Evolutionary conservation across 2,888 invertebrate genomes (phyloP).

Genomic region (Polyommatus iphigenia): DNA sequence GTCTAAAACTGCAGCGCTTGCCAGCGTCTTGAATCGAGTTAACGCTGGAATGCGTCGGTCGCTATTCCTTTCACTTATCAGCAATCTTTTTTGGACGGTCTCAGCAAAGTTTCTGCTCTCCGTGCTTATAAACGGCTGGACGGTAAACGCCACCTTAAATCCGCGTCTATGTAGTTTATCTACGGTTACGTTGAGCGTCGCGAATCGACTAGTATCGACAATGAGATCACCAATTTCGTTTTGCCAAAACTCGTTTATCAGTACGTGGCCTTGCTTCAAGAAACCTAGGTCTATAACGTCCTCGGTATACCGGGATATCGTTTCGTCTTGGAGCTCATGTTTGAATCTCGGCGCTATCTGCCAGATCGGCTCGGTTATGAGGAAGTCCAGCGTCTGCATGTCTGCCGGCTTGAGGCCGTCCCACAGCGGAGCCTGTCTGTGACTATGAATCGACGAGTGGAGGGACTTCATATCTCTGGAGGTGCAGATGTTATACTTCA

Average conservation of each 20-base stretch:
- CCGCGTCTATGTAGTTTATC: slow-evolving; percentile 90
- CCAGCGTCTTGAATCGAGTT: slow-evolving; percentile 88
- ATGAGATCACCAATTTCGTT: slow-evolving; percentile 91
- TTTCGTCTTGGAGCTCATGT: slow-evolving; percentile 83
- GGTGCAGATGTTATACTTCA: slow-evolving; percentile 92
- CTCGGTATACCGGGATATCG: slow-evolving; percentile 90
- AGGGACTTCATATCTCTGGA: slow-evolving; percentile 88
- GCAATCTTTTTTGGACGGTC: slow-evolving; percentile 86
- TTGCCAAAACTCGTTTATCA: slow-evolving; percentile 92
- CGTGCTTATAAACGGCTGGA: slow-evolving; percentile 94
- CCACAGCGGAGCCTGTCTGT: slow-evolving; percentile 84
- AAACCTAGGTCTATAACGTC: slow-evolving; percentile 89
- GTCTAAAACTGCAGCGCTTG: slow-evolving; percentile 92
- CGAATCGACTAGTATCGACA: slow-evolving; percentile 89
- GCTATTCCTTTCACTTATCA: slow-evolving; percentile 89
- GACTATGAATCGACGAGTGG: slow-evolving; percentile 88
- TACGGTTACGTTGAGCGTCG: slow-evolving; percentile 87
- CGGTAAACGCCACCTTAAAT: slow-evolving; percentile 92
- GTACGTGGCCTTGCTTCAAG: slow-evolving; percentile 87
- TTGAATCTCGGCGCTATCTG: slow-evolving; percentile 87
- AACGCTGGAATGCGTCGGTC: slow-evolving; percentile 90
- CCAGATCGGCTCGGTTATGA: slow-evolving; percentile 93
- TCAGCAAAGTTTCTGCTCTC: slow-evolving; percentile 91
- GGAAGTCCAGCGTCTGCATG: slow-evolving; percentile 84
- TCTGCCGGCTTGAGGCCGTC: slow-evolving; percentile 90